Base-by-base conservation (phyloP, 2,113 vertebrate genomes). In the human region DNA sequence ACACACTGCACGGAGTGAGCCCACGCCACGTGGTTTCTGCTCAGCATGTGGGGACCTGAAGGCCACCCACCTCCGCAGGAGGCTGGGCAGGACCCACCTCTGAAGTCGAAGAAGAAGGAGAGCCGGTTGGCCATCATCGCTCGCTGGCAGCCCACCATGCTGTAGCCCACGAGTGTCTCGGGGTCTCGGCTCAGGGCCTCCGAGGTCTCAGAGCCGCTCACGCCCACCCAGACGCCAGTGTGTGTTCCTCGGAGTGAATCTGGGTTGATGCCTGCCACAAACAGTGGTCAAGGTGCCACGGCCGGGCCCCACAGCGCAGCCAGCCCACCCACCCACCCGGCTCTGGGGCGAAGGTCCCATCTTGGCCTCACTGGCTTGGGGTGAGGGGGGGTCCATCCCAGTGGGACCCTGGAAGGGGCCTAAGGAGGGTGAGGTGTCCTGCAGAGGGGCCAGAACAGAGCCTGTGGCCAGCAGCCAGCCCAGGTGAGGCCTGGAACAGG, bases 51-150 rank as follows among this genome's bases (percentile, higher is more conserved):
- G 73, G 61, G 27, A 59, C n/a, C 22, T 45, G n/a, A 61, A 32
- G 32, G 30, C 30, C 4, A 3, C 32, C 35, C 32, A 2, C 2
- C 16, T n/a, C 20, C 11, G 32, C 25, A 38, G 4, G 18, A 38
- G 11, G 66, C n/a, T 10, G 6, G 10, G 68, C 10, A 23, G 3
- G 32, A 86, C 97, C 25, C 98, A 99, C 99, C 99, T 91, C 92
- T 99, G 10, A 99, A 99, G 98, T 99, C 99, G 75, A 99, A 99
- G 94, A 99, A 99, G 98, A 99, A 99, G 52, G 99, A 99, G 52
- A 99, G 98, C 35, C 99, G 99, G 98, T 99, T 99, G 96, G 99
- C 99, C 98, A 99, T 98, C 99, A 99, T 99, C 93, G 99, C 99
- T 0, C 99, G 99, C 97, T 99, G 99, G 97, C 99, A 99, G 97